These are phyloP conservation scores for Oxyura jamaicensis DNA, from an alignment of 2,113 vertebrate genomes.

Conservation along the genomic window DNA sequence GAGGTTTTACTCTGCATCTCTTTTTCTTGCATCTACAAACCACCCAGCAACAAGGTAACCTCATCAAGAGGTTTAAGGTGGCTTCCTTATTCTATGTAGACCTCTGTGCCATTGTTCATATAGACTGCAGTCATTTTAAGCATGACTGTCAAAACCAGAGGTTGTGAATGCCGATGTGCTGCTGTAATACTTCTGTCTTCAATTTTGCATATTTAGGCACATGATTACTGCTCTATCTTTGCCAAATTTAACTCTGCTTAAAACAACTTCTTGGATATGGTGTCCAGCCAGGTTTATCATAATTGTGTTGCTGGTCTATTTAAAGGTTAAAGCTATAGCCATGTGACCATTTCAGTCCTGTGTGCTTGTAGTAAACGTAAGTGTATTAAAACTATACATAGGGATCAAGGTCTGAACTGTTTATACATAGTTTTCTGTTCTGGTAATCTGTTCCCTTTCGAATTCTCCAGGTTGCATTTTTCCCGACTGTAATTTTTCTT, in stretches of 20 bases:
- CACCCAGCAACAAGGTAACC: not conserved
- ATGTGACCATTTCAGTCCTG: not conserved
- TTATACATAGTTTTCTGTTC: not conserved
- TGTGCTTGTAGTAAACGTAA: not conserved
- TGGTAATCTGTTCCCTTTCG: not conserved
- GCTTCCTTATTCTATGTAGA: not conserved
- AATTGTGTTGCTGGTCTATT: not conserved
- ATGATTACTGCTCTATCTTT: not conserved
- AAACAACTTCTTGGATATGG: not conserved
- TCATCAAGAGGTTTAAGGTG: not conserved
- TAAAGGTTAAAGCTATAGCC: not conserved
- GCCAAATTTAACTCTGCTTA: not conserved
- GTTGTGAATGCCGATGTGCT: not conserved
- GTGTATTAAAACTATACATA: not conserved
- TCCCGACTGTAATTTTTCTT: not conserved
- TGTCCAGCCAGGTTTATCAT: not conserved
- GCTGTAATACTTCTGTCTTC: not conserved
- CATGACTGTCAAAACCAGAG: not conserved
- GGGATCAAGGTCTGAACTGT: not conserved
- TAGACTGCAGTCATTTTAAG: fast-evolving
- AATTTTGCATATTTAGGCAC: not conserved
- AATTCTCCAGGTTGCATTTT: not conserved
- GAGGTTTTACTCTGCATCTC: not conserved
- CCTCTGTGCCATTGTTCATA: not conserved
- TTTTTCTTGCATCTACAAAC: not conserved